Conservation (phyloP, 2,888 invertebrate species). For the Ceramica pisi region DNA sequence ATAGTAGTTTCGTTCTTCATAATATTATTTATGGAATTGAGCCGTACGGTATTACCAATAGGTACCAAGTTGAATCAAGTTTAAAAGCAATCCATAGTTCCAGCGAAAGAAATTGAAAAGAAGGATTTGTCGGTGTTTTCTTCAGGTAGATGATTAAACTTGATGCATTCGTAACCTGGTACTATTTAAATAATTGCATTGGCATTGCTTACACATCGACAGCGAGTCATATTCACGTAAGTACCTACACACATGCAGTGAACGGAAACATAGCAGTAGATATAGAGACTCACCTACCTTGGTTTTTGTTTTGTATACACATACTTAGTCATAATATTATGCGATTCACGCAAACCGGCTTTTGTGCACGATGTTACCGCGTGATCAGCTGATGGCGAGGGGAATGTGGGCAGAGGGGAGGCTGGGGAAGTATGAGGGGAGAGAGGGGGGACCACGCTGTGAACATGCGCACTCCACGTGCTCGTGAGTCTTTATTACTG, state of each 20-base stretch:
- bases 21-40: no score
- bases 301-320: constrained; percentile 44
- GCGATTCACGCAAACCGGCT: constrained; percentile 73
- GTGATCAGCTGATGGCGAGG: constrained; percentile 77
- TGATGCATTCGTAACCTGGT: background rate
- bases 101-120: no score
- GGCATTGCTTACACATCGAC: constrained; percentile 10
- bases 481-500: constrained; percentile 79
- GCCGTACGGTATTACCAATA: no score
- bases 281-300: constrained; percentile 37
- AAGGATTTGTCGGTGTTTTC: background rate
- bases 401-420: constrained; percentile 60
- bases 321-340: constrained; percentile 36
- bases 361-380: constrained; percentile 77
- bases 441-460: constrained; percentile 72
- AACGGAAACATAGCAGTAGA: constrained; percentile 13
- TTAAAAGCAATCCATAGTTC: no score
- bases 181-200: background rate
- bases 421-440: constrained; percentile 56
- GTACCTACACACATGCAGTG: constrained; percentile 24
- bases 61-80: no score
- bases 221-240: constrained; percentile 20
- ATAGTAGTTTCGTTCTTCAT: no score
- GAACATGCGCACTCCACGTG: constrained; percentile 87
- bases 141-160: background rate